Evolutionary conservation across 2,113 vertebrate species (phyloP), one percentile per base, ranked within the genome.

Genomic region (Nerophis ophidion): DNA sequence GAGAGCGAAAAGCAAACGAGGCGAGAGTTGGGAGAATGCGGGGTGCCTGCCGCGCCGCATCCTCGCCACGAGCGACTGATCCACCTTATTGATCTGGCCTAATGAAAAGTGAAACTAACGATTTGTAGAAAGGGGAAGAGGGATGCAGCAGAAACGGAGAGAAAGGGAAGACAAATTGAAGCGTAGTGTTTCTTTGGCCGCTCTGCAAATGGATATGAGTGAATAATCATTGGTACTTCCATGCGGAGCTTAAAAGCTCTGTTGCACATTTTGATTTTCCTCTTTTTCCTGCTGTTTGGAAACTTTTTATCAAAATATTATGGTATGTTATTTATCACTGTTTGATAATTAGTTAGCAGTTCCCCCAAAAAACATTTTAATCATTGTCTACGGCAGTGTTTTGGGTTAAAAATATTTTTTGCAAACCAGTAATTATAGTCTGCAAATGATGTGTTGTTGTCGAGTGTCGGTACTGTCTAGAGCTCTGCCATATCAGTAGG

Each of bases 101-200:
- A 81, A 81, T 90, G 90, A 92, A 88, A 90, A 91, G 87, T 65
- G 82, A 88, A 85, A 72, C 44, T 14, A 66, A 79, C 62, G 83
- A 86, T 86, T 68, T 51, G 76, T 72, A 58, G 52, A 44, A 12
- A 11, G 36, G 6, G 56, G 6, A 6, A 12, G 61, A 81, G 74
- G 61, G 68, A 0, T 11, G 4, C 1, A 46, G 71, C 70, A 58
- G 66, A 70, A 77, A 57, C 77, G 60, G 65, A 35, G 48, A 66
- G 34, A 26, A 26, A 63, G 35, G 36, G 44, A 81, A 86, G 84
- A 89, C 75, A 86, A 84, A 89, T 84, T 80, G 71, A 36, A 26
- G 62, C 73, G 52, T 69, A 63, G 55, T 50, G n/a, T 84, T 71
- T 79, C 79, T 77, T 60, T 62, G 71, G 45, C 57, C 66, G 55